phyloP scores from a whole-genome alignment of 2,888 invertebrate species.

The Andrena flavipes region DNA sequence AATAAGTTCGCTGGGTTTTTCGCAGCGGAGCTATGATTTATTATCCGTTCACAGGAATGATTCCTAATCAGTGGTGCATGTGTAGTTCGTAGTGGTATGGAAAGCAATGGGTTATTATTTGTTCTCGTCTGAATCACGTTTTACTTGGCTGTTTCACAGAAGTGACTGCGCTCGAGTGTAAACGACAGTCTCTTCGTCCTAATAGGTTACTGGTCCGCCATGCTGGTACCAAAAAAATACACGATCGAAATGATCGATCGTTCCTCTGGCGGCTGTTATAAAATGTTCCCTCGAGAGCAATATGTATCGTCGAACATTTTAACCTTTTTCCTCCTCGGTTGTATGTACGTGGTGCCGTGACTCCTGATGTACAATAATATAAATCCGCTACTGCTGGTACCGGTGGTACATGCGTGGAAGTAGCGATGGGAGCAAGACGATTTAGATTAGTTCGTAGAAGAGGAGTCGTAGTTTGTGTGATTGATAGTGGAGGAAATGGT shows the following conservation, averaged over 20 bases:
- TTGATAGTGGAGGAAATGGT: too few species aligned
- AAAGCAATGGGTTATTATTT: too few species aligned
- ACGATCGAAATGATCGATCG: constrained; percentile 43
- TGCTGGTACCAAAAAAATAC: background rate
- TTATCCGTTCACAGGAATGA: background rate
- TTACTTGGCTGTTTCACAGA: constrained; percentile 4
- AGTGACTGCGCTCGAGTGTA: constrained; percentile 16
- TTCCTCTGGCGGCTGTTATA: constrained; percentile 34
- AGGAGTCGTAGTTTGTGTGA: background rate
- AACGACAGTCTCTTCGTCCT: background rate
- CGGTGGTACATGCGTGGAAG: constrained; percentile 14
- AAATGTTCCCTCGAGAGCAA: constrained; percentile 34
- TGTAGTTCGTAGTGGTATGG: background rate
- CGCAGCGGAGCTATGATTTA: background rate
- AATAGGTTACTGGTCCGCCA: constrained; percentile 22
- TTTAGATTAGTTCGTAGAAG: background rate
- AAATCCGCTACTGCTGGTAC: constrained; percentile 46
- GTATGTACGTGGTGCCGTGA: constrained; percentile 21
- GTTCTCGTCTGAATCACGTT: constrained; percentile 10
- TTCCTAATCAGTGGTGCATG: background rate
- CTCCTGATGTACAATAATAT: constrained; percentile 48
- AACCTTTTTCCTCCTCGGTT: constrained; percentile 32
- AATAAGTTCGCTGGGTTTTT: background rate
- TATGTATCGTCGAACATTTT: constrained; percentile 46
- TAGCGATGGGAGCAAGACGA: constrained; percentile 32